A percentile compares a stretch with the other conserved stretches of the same genome.
Evolutionary conservation across 2,113 vertebrate species (phyloP).

Genomic region (Tetrao urogallus): DNA sequence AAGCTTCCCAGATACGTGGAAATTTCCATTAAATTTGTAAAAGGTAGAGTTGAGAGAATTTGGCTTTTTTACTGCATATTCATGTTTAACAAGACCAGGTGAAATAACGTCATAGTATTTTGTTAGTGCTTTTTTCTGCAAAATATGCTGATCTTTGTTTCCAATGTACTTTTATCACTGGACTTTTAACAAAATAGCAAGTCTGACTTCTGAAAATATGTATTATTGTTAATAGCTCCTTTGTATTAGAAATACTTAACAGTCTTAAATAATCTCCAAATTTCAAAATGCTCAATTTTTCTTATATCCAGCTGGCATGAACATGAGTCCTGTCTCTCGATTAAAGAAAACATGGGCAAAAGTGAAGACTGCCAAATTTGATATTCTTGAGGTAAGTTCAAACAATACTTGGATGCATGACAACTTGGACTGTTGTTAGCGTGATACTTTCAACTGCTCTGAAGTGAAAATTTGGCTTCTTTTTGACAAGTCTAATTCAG

Average conservation of each 20-base stretch:
- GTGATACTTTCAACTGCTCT: neutral
- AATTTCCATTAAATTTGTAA: neutral
- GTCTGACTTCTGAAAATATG: neutral
- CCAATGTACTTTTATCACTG: neutral
- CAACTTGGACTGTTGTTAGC: neutral
- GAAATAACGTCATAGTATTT: neutral
- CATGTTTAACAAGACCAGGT: neutral
- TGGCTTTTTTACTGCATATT: neutral
- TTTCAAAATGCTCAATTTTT: neutral
- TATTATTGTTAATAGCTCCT: neutral
- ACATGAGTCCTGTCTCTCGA: constrained; percentile 94
- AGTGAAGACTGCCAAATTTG: constrained; percentile 95
- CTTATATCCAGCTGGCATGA: constrained; percentile 89
- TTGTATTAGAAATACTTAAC: neutral
- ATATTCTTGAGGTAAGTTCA: constrained; percentile 88
- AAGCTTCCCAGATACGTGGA: neutral
- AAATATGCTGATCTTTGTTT: neutral
- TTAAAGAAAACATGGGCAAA: constrained; percentile 97
- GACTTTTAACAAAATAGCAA: neutral
- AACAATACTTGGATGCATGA: neutral
- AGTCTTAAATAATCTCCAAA: neutral
- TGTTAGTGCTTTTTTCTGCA: neutral
- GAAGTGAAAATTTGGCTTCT: neutral
- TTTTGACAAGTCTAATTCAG: neutral
- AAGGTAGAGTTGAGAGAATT: neutral